Evolutionary conservation across 1,140 invertebrate genomes (phyloP).

Genomic region (Aphis craccivora): DNA sequence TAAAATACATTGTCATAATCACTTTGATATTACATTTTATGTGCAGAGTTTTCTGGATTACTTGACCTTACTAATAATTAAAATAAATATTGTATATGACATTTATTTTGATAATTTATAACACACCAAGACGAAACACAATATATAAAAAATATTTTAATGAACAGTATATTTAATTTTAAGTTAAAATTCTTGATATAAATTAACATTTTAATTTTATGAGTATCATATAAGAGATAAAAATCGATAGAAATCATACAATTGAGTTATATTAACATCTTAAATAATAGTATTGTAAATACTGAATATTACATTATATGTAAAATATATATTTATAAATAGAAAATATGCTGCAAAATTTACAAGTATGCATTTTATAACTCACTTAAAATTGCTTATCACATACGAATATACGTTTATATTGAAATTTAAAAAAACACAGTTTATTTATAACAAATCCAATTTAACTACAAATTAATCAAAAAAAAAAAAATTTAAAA

Average conservation of each 20-base stretch:
- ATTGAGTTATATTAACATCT: not conserved
- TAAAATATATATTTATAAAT: too few species aligned
- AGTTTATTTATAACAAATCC: not conserved
- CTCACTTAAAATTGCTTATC: not conserved
- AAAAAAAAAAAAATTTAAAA: not conserved
- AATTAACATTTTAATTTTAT: too few species aligned
- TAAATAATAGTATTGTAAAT: too few species aligned
- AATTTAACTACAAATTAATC: not conserved
- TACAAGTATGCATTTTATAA: not conserved
- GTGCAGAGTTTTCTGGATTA: too few species aligned
- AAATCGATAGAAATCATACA: not conserved
- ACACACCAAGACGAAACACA: not conserved
- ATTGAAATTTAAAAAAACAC: not conserved
- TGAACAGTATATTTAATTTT: too few species aligned
- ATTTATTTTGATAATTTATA: not conserved
- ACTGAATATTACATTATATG: too few species aligned
- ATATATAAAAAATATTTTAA: not conserved
- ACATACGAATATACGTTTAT: not conserved
- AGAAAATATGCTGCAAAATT: not conserved
- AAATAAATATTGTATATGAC: not conserved
- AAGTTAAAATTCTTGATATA: too few species aligned
- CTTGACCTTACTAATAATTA: not conserved
- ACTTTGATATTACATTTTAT: not conserved
- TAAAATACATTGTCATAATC: not conserved
- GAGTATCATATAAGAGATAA: not conserved